These are phyloP conservation scores for Sebastes steindachneri DNA, from an alignment of 2,797 vertebrate species.

Conservation along the genomic window DNA sequence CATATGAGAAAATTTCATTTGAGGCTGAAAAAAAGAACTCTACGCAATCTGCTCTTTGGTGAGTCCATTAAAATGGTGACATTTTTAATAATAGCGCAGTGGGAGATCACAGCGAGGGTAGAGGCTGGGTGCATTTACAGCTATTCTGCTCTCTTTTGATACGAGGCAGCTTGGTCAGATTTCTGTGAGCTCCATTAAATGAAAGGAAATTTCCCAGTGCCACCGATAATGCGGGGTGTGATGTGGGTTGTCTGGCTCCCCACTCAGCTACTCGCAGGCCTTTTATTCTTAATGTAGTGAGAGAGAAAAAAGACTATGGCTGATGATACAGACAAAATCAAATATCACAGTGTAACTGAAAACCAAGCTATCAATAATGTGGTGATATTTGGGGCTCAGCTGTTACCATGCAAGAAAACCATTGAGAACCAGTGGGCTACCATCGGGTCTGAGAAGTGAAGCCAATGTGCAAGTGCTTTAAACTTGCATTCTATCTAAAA, in stretches of 20 bases:
- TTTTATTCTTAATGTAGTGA: slow-evolving; percentile 27
- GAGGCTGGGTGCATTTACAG: slow-evolving; percentile 50
- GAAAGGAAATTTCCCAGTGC: slow-evolving; percentile 54
- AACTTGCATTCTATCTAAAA: too few species aligned
- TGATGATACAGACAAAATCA: slow-evolving; percentile 3
- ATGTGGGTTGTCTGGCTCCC: slow-evolving; percentile 28
- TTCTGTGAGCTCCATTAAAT: slow-evolving; percentile 57
- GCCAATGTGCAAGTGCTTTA: too few species aligned
- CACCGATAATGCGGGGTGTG: slow-evolving; percentile 31
- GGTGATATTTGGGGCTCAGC: neutral
- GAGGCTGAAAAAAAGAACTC: slow-evolving; percentile 17
- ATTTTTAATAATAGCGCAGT: slow-evolving; percentile 73
- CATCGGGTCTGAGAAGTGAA: too few species aligned
- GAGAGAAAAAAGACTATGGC: neutral
- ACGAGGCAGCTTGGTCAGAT: slow-evolving; percentile 34
- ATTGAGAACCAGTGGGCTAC: neutral
- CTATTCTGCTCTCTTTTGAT: slow-evolving; percentile 54
- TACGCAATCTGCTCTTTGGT: slow-evolving; percentile 56
- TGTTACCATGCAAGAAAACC: neutral
- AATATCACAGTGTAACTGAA: slow-evolving; percentile 9
- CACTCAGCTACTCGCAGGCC: neutral
- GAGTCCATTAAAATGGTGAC: slow-evolving; percentile 71
- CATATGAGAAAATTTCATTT: slow-evolving; percentile 43
- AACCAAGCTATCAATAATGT: neutral
- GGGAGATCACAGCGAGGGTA: slow-evolving; percentile 57